Conservation (phyloP, 1,140 invertebrate genomes). For the Drosophila busckii region DNA sequence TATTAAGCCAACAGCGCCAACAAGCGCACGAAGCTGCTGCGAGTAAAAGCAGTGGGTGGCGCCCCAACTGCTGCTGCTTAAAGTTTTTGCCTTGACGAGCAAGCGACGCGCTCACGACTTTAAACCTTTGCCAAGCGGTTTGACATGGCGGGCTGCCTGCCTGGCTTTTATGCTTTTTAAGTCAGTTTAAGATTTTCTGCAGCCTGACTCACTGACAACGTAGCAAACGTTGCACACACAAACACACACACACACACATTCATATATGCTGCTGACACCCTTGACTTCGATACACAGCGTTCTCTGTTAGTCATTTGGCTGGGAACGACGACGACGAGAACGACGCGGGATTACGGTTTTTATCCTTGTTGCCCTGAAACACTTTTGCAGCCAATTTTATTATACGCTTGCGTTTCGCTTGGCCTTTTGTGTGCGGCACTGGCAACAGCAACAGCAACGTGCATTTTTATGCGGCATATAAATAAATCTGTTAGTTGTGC, state of each 20-base stretch:
- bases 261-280: neutral
- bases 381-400: slow-evolving; percentile 76
- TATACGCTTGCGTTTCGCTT: slow-evolving; percentile 60
- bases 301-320: slow-evolving; percentile 71
- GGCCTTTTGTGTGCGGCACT: slow-evolving; percentile 52
- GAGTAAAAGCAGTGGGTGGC: neutral
- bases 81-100: neutral
- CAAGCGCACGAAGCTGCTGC: slow-evolving; percentile 23
- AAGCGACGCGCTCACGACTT: slow-evolving; percentile 19
- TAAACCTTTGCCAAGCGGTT: slow-evolving; percentile 62
- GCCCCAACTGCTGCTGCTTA: too few relatives aligned
- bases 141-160: slow-evolving; percentile 49
- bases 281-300: slow-evolving; percentile 32
- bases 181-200: slow-evolving; percentile 73
- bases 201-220: slow-evolving; percentile 60
- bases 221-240: slow-evolving; percentile 33
- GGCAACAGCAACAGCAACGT: too few relatives aligned
- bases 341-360: slow-evolving; percentile 69
- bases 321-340: too few relatives aligned
- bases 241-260: neutral
- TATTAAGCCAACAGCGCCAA: slow-evolving; percentile 73
- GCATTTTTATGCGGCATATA: slow-evolving; percentile 77
- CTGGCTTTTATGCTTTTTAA: slow-evolving; percentile 68
- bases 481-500: slow-evolving; percentile 77
- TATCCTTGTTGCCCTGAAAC: slow-evolving; percentile 68